phyloP scores from a whole-genome alignment of 2,888 invertebrate species.

The Iselma pallidipennis region DNA sequence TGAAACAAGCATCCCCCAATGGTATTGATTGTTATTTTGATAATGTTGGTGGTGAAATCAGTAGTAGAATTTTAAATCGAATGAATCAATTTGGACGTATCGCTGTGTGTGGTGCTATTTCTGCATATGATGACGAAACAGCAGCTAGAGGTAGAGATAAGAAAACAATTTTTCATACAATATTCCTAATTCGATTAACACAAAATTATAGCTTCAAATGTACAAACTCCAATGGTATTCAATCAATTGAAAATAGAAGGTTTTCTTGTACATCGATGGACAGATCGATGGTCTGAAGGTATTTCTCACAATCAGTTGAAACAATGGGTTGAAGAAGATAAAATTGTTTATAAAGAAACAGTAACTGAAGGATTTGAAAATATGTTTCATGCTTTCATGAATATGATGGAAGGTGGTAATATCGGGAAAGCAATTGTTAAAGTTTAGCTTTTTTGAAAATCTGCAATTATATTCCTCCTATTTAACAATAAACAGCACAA shows the following conservation, averaged over 20 bases:
- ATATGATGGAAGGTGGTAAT: slow-evolving; percentile 66
- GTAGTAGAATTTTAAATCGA: slow-evolving; percentile 62
- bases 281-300: slow-evolving; percentile 64
- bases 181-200: slow-evolving; percentile 28
- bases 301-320: slow-evolving; percentile 60
- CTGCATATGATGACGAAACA: slow-evolving; percentile 63
- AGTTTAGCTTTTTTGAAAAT: slow-evolving; percentile 28
- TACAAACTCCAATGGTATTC: slow-evolving; percentile 62
- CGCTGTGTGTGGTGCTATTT: slow-evolving; percentile 72
- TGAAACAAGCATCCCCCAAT: slow-evolving; percentile 65
- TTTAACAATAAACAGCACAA: no score
- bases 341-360: slow-evolving; percentile 69
- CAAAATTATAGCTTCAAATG: slow-evolving; percentile 50
- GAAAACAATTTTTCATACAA: no score
- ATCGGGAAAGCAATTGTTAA: slow-evolving; percentile 73
- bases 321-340: slow-evolving; percentile 67
- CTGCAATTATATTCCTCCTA: no score
- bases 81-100: slow-evolving; percentile 69
- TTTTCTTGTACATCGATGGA: slow-evolving; percentile 61
- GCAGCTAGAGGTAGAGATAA: slow-evolving; percentile 10
- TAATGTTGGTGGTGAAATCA: slow-evolving; percentile 73
- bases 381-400: slow-evolving; percentile 70
- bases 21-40: slow-evolving; percentile 77
- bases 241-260: slow-evolving; percentile 68
- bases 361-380: slow-evolving; percentile 67